These are phyloP conservation scores for Chydorus sphaericus DNA, from an alignment of 2,888 invertebrate species.

Conservation along the genomic window DNA sequence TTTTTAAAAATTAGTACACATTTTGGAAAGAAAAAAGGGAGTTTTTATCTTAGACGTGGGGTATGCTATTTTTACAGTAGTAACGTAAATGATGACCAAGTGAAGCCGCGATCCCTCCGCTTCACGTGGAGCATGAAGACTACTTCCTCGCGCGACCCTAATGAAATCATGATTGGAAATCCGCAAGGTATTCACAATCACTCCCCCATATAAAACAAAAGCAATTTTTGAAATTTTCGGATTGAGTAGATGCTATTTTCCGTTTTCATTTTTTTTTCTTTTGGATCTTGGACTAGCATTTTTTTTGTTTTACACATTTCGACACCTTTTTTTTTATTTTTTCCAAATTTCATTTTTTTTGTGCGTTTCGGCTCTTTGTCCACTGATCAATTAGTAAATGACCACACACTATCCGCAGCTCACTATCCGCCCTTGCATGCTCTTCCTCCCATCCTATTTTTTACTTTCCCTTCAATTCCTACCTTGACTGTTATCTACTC, in stretches of 20 bases:
- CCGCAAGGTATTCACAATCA: conserved; percentile 50
- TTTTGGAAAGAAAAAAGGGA: conserved; percentile 19
- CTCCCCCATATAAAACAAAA: conserved; percentile 10
- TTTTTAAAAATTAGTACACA: conserved; percentile 17
- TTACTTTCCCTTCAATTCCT: background rate
- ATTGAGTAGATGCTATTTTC: conserved; percentile 14
- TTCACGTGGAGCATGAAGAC: conserved; percentile 99
- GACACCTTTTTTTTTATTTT: background rate
- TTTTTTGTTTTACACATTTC: background rate
- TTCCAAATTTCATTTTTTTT: conserved; percentile 11
- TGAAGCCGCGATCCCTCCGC: conserved; percentile 88
- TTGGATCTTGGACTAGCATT: background rate
- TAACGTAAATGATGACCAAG: conserved; percentile 69
- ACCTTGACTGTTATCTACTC: background rate
- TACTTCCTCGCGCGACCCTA: conserved; percentile 93
- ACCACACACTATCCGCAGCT: conserved; percentile 8
- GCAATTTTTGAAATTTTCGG: background rate
- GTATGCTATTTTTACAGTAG: conserved; percentile 30
- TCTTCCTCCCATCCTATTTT: background rate
- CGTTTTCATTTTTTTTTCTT: conserved; percentile 1
- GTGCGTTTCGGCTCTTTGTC: conserved; percentile 8
- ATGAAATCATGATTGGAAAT: conserved; percentile 98
- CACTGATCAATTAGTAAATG: conserved; percentile 6
- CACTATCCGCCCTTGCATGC: conserved; percentile 4
- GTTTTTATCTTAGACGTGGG: conserved; percentile 17